Percentiles rank a stretch among this genome's conserved stretches.
phyloP scores from a whole-genome alignment of 2,888 invertebrate genomes.

The Coenonympha glycerion region DNA sequence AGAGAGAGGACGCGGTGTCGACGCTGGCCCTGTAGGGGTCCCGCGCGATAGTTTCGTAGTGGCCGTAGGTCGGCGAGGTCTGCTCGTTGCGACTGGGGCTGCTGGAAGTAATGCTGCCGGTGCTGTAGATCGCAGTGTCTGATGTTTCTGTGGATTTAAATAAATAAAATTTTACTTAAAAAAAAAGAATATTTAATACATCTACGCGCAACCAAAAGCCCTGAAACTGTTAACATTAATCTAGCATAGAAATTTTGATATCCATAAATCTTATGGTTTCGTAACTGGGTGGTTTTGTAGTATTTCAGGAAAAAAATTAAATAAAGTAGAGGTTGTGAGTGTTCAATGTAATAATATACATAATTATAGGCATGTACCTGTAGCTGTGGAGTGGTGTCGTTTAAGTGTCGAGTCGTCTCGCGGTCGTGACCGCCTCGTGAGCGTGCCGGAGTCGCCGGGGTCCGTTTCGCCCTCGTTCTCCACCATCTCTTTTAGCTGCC shows the following conservation, averaged over 20 bases:
- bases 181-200: too few species aligned
- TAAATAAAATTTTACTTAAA: neutral
- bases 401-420: slow-evolving; percentile 61
- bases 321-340: too few species aligned
- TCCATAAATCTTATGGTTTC: too few species aligned
- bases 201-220: too few species aligned
- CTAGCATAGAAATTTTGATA: too few species aligned
- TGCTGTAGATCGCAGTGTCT: slow-evolving; percentile 43
- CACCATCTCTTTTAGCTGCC: slow-evolving; percentile 91
- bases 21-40: slow-evolving; percentile 49
- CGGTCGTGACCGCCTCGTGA: slow-evolving; percentile 72
- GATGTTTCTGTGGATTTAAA: slow-evolving; percentile 40
- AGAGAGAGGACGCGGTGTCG: slow-evolving; percentile 54
- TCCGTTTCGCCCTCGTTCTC: slow-evolving; percentile 74
- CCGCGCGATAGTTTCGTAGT: slow-evolving; percentile 53
- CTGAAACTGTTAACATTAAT: too few species aligned
- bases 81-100: slow-evolving; percentile 45
- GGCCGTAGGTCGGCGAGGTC: slow-evolving; percentile 46
- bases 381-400: slow-evolving; percentile 52
- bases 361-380: too few species aligned
- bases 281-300: too few species aligned
- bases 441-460: slow-evolving; percentile 60
- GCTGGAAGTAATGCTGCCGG: slow-evolving; percentile 34
- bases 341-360: too few species aligned
- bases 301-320: too few species aligned